Conservation (phyloP, 2,113 vertebrate species). For the Cyprinodon variegatus region DNA sequence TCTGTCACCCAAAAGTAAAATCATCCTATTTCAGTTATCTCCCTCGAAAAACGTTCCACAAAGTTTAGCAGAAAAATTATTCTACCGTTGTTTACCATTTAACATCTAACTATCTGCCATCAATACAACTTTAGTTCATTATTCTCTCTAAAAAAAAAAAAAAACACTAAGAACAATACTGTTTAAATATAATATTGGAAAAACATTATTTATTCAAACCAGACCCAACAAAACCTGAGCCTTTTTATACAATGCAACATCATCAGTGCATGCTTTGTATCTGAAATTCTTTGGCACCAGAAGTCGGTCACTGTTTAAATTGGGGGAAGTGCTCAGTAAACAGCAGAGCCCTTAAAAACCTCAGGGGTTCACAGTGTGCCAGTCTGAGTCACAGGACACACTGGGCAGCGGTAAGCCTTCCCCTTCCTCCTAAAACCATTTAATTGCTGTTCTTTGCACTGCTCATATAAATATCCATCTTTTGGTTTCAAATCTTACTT, state of each 20-base stretch:
- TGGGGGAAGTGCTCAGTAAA: slow-evolving; percentile 56
- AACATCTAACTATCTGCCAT: too few species aligned
- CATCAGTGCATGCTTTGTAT: neutral
- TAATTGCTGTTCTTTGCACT: neutral
- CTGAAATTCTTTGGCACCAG: neutral
- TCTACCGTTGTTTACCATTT: neutral
- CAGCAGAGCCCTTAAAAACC: slow-evolving; percentile 56
- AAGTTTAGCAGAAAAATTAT: neutral
- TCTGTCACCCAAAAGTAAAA: neutral
- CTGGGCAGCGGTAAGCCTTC: slow-evolving; percentile 52
- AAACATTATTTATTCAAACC: too few species aligned
- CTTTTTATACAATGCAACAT: neutral
- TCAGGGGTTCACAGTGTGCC: slow-evolving; percentile 20
- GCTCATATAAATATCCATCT: neutral
- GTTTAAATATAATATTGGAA: too few species aligned
- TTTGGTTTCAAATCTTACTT: too few species aligned
- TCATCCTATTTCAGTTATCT: too few species aligned
- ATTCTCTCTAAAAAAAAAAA: too few species aligned
- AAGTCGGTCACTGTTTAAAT: slow-evolving; percentile 33
- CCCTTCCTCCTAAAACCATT: neutral
- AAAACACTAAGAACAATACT: too few species aligned
- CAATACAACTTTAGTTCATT: too few species aligned
- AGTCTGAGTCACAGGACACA: slow-evolving; percentile 31
- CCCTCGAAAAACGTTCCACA: too few species aligned
- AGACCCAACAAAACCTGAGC: too few species aligned